phyloP scores from a whole-genome alignment of 2,888 invertebrate genomes.

The Labia minor region DNA sequence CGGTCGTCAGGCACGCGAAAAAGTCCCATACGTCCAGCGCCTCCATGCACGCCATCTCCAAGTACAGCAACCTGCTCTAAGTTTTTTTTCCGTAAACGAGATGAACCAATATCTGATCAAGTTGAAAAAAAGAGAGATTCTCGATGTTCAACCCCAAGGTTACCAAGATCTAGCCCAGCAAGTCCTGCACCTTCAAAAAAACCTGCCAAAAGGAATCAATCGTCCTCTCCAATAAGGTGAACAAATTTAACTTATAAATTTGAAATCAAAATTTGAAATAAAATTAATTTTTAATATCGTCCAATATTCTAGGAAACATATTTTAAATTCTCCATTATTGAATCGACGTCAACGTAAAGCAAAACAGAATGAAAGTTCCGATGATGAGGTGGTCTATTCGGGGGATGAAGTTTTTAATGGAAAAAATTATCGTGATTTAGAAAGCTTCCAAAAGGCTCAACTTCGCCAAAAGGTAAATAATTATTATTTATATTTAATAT shows the following conservation, averaged over 20 bases:
- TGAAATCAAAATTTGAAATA: too few species aligned
- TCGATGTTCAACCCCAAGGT: conserved; percentile 38
- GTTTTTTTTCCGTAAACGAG: neutral
- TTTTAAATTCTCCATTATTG: conserved; percentile 74
- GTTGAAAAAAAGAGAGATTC: conserved; percentile 26
- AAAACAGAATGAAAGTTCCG: conserved; percentile 65
- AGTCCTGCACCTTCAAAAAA: conserved; percentile 62
- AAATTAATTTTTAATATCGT: too few species aligned
- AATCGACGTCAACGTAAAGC: conserved; percentile 63
- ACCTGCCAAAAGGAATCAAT: conserved; percentile 60
- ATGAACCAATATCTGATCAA: neutral
- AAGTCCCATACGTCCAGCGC: neutral
- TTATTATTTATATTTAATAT: neutral
- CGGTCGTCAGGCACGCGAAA: neutral
- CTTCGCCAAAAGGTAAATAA: conserved; percentile 70
- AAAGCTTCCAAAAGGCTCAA: conserved; percentile 86
- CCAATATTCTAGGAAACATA: conserved; percentile 46
- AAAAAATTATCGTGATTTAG: conserved; percentile 71
- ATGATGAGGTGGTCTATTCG: conserved; percentile 56
- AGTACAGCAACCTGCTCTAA: neutral
- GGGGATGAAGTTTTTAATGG: conserved; percentile 49
- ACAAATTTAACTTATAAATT: neutral
- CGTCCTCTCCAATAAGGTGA: conserved; percentile 64
- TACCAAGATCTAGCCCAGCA: conserved; percentile 65
- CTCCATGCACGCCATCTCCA: conserved; percentile 4